Evolutionary conservation across 2,113 vertebrate genomes (phyloP).

Genomic region (Morphnarchus princeps): DNA sequence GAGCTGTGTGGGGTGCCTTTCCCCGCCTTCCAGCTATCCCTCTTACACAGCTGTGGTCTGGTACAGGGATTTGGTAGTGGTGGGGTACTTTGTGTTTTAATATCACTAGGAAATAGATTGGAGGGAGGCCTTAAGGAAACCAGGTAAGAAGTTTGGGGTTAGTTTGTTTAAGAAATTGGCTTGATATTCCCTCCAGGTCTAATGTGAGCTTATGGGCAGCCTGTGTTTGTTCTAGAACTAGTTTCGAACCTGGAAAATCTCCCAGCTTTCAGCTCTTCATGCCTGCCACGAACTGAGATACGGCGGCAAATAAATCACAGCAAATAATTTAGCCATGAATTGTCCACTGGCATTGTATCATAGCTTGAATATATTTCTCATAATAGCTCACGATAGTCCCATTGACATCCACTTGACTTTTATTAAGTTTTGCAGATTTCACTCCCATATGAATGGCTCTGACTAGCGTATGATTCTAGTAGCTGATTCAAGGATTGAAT

Average conservation of each 20-base stretch:
- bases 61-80: neutral
- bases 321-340: constrained; percentile 39
- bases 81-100: neutral
- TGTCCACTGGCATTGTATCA: constrained; percentile 47
- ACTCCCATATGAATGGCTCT: neutral
- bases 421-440: constrained; percentile 56
- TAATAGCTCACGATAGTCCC: constrained; percentile 59
- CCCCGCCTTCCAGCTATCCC: neutral
- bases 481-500: neutral
- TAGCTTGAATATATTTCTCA: constrained; percentile 49
- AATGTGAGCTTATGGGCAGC: neutral
- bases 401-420: constrained; percentile 64
- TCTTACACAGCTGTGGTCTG: neutral
- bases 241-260: neutral
- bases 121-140: neutral
- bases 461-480: neutral
- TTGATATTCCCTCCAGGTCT: neutral
- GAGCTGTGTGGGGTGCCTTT: neutral
- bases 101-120: neutral
- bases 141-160: neutral
- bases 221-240: neutral
- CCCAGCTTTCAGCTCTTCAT: neutral
- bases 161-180: neutral
- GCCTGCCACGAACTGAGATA: neutral
- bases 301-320: constrained; percentile 4